These are phyloP conservation scores for Sebastolobus altivelis DNA, from an alignment of 2,797 vertebrate species.

Conservation along the genomic window DNA sequence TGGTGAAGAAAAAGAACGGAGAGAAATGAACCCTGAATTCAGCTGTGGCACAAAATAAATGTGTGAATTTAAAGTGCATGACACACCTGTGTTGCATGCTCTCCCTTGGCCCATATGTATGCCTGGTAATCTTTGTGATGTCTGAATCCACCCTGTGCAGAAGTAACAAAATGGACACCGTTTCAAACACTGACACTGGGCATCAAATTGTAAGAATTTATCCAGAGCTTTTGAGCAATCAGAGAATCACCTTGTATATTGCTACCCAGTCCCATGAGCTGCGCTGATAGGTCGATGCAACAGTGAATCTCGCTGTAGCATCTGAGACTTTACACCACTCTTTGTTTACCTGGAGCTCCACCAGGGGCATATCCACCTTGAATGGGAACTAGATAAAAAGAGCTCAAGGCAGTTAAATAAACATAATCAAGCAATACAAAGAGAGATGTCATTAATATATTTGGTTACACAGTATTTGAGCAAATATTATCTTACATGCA, in stretches of 20 bases:
- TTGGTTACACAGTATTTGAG: not conserved
- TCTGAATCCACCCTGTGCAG: constrained; percentile 82
- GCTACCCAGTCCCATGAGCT: constrained; percentile 99
- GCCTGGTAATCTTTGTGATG: constrained; percentile 95
- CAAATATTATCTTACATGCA: constrained; percentile 87
- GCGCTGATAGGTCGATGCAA: constrained; percentile 89
- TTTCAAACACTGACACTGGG: not conserved
- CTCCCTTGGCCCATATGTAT: constrained; percentile 95
- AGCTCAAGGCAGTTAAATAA: not conserved
- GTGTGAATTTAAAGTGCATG: not conserved
- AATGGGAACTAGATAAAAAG: constrained; percentile 88
- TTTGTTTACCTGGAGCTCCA: constrained; percentile 90
- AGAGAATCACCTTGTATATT: constrained; percentile 90
- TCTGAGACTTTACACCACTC: constrained; percentile 93
- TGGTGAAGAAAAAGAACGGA: constrained; percentile 55
- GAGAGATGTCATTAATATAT: not conserved
- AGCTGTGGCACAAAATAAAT: not conserved
- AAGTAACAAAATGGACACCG: not conserved
- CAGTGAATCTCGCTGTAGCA: constrained; percentile 89
- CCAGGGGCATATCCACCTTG: constrained; percentile 88
- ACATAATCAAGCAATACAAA: not conserved
- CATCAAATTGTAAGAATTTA: not conserved
- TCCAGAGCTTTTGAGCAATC: not conserved
- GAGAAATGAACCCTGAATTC: constrained; percentile 1
- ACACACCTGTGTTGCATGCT: constrained; percentile 81